A percentile compares a stretch with the other conserved stretches of the same genome.
Evolutionary conservation across 2,797 vertebrate species (phyloP).

Genomic region (Tokudaia tokunoshimensis): DNA sequence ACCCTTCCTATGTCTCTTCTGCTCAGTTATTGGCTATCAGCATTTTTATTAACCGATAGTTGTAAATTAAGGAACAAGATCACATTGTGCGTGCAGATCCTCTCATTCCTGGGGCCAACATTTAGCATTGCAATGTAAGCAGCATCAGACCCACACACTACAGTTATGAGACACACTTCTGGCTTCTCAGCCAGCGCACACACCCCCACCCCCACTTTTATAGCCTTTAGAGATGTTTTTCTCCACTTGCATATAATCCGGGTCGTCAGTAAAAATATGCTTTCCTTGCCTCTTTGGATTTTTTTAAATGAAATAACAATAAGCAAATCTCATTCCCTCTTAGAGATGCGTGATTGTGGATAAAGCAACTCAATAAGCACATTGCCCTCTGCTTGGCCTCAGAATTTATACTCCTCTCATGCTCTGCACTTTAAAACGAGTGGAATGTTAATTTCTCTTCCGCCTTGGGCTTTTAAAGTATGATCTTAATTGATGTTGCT

Average conservation of each 20-base stretch:
- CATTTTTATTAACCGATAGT: not conserved
- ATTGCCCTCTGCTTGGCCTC: slow-evolving; percentile 24
- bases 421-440: slow-evolving; percentile 58
- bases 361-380: not conserved
- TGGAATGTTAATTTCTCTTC: slow-evolving; percentile 63
- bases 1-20: not conserved
- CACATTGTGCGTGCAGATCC: not conserved
- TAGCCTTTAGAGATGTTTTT: not conserved
- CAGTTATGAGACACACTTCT: not conserved
- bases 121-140: not conserved
- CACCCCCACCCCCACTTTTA: not conserved
- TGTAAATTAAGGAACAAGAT: not conserved
- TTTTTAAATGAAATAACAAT: slow-evolving; percentile 47
- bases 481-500: slow-evolving; percentile 56
- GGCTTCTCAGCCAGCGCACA: not conserved
- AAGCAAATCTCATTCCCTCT: not conserved
- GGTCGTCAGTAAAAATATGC: not conserved
- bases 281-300: slow-evolving; percentile 5
- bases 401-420: not conserved
- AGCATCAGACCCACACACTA: not conserved
- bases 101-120: not conserved
- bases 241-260: not conserved
- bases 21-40: not conserved
- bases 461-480: slow-evolving; percentile 13
- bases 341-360: not conserved